A percentile compares a stretch with the other conserved stretches of the same genome.
Conservation (phyloP, 1,140 invertebrate genomes). For the Drosophila orena region DNA sequence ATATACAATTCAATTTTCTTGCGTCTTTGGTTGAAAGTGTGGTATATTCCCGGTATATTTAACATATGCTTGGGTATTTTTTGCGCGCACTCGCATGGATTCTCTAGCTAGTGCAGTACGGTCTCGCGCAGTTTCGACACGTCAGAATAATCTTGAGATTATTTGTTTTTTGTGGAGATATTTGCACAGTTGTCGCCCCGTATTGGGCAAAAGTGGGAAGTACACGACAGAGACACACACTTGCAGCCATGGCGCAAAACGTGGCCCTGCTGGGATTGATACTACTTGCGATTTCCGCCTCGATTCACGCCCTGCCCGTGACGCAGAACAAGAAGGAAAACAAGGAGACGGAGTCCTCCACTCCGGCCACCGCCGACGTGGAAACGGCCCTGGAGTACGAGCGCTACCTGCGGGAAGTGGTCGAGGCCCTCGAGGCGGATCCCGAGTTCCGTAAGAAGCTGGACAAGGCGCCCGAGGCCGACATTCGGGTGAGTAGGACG, state of each 20-base stretch:
- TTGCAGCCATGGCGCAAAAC: conserved; percentile 43
- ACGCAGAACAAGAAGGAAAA: conserved; percentile 61
- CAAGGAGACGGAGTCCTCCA: conserved; percentile 49
- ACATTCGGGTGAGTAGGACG: conserved; percentile 89
- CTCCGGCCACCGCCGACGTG: conserved; percentile 65
- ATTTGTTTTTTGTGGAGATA: conserved; percentile 26
- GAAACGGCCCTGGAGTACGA: conserved; percentile 89
- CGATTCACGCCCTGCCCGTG: conserved; percentile 58
- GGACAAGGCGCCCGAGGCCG: conserved; percentile 91
- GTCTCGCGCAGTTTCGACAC: conserved; percentile 26
- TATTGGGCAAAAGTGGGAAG: conserved; percentile 18
- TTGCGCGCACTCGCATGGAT: not conserved
- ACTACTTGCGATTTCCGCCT: conserved; percentile 15
- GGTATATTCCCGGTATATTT: conserved; percentile 6
- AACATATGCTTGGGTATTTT: not conserved
- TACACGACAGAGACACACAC: conserved; percentile 1
- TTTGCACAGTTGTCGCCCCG: conserved; percentile 41
- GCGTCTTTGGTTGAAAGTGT: not conserved
- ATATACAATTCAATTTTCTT: too few relatives aligned
- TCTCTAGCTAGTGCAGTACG: conserved; percentile 2
- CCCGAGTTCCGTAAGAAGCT: conserved; percentile 92
- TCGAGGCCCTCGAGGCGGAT: conserved; percentile 93
- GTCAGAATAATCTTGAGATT: conserved; percentile 30
- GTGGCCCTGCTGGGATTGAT: conserved; percentile 35
- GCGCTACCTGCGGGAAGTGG: conserved; percentile 94